phyloP scores from a whole-genome alignment of 2,888 invertebrate species.

The Bursaphelenchus okinawaensis region DNA sequence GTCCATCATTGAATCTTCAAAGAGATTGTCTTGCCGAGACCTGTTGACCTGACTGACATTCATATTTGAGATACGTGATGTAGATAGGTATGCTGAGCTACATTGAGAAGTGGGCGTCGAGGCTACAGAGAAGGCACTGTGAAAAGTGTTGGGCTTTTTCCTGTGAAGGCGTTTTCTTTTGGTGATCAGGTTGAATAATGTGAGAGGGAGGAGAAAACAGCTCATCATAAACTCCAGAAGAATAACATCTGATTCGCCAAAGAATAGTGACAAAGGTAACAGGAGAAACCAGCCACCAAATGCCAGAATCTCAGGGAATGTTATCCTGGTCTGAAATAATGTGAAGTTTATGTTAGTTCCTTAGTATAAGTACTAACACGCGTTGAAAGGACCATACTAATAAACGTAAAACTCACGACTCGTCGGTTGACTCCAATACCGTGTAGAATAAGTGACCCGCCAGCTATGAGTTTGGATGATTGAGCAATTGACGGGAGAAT shows the following conservation, averaged over 20 bases:
- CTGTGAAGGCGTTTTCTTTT: conserved; percentile 21
- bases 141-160: conserved; percentile 20
- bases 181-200: conserved; percentile 8
- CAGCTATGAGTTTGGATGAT: neutral
- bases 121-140: conserved; percentile 46
- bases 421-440: neutral
- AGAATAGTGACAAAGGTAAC: neutral
- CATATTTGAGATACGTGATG: neutral
- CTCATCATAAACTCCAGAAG: conserved; percentile 9
- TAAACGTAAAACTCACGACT: too few species aligned
- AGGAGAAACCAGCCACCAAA: conserved; percentile 9
- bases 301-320: conserved; percentile 15
- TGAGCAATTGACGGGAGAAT: neutral
- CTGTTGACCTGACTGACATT: neutral
- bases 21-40: neutral
- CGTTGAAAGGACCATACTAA: too few species aligned
- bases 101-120: conserved; percentile 43
- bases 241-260: neutral
- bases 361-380: neutral
- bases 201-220: neutral
- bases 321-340: conserved; percentile 3
- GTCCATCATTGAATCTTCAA: neutral
- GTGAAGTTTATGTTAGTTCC: neutral
- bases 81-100: neutral
- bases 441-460: neutral